Evolutionary conservation across 2,113 vertebrate species (phyloP).

Genomic region (Nycticorax nycticorax): DNA sequence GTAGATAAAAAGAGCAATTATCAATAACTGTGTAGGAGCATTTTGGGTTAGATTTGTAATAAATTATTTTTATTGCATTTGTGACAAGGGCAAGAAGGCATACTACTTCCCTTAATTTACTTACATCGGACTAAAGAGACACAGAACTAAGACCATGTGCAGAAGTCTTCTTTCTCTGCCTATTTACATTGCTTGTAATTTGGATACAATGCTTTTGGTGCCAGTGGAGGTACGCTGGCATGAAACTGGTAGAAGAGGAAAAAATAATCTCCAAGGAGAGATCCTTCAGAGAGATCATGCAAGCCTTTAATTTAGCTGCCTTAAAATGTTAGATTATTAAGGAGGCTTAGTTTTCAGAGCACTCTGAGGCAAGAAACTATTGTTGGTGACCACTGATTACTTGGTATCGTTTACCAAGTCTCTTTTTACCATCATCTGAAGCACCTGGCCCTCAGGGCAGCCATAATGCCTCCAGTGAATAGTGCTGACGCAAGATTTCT

Average conservation of each 20-base stretch:
- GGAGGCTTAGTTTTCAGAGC: neutral
- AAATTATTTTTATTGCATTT: neutral
- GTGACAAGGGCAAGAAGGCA: neutral
- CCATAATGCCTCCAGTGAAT: rapidly evolving
- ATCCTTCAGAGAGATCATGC: neutral
- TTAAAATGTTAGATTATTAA: neutral
- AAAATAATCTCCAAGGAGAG: neutral
- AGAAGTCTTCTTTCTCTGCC: neutral
- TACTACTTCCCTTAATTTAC: neutral
- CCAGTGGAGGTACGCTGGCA: neutral
- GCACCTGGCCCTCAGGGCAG: neutral
- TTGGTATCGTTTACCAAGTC: neutral
- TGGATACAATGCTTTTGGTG: neutral
- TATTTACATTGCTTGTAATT: neutral
- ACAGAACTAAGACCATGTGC: neutral
- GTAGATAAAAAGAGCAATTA: neutral
- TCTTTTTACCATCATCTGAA: neutral
- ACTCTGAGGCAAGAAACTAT: neutral
- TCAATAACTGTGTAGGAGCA: neutral
- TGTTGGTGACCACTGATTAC: neutral
- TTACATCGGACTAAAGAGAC: neutral
- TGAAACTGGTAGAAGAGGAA: neutral
- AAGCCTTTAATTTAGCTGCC: neutral
- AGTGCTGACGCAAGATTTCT: neutral
- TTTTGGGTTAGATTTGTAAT: neutral